Evolutionary conservation across 2,888 invertebrate genomes (phyloP), one percentile per base, ranked within the genome.

Genomic region (Apodemia mormo): DNA sequence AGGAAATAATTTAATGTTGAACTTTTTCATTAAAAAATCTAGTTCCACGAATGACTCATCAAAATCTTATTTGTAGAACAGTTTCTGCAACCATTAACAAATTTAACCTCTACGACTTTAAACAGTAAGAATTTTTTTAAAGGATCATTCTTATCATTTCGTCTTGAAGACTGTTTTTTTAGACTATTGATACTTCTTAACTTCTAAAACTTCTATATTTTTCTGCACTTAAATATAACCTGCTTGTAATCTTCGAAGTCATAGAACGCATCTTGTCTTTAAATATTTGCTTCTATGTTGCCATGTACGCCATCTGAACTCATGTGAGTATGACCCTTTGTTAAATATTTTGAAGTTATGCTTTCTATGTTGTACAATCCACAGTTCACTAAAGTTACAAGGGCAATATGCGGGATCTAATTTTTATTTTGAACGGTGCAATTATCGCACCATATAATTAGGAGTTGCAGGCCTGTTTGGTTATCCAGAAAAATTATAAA

Each of bases 381-480:
- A 67, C 43, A 67, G 49, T 70, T 70, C 30, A 70, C 67, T 56
- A 70, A 10, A 43, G 61, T 70, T 56, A 70, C 70, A 67, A 72
- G 29, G 30, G 71, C 67, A 45, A 70, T 71, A 71, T 54, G 72
- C 43, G 72, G 29, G 49, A 74, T 67, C 70, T 68, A 71, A 66
- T 74, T 74, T 68, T 74, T 72, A 58, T 74, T 74, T 56, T 56
- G 56, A 22, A 9, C 66, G 73, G 73, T 74, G 70, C 72, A 72
- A 61, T 74, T 73, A 65, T 49, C 52, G 12, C 52, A 49, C 52
- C 52, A 49, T 29, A 56, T 14, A 22, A n/a, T 56, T 2, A 56
- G 14, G n/a, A 12, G n/a, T 56, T 56, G n/a, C 56, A 56, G 22
- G 29, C 14, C 56, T 56, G 71, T 72, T 67, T 74, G 40, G 29